Conservation (phyloP, 2,797 vertebrate species). For the Oceanodroma leucorhoa region DNA sequence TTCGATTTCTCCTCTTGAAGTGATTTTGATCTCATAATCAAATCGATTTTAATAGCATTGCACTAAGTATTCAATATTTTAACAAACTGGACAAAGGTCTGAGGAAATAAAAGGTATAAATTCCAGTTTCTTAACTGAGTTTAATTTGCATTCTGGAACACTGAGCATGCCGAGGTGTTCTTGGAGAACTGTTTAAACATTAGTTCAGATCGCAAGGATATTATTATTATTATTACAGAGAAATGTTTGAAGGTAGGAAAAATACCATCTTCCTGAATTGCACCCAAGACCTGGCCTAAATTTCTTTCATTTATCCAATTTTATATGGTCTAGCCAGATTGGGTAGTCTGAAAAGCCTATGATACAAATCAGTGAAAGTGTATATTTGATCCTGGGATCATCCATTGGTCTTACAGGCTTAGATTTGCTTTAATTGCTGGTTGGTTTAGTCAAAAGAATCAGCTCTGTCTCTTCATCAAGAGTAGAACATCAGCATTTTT, state of each 20-base stretch:
- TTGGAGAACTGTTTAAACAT: background rate
- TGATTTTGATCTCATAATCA: background rate
- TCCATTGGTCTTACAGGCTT: background rate
- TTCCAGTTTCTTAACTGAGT: background rate
- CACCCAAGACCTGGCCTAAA: background rate
- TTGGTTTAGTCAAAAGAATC: background rate
- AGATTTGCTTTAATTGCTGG: background rate
- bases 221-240: background rate
- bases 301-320: background rate
- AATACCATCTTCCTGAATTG: background rate
- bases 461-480: background rate
- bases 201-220: background rate
- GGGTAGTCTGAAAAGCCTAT: background rate
- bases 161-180: background rate
- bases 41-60: background rate
- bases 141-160: background rate
- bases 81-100: background rate
- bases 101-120: background rate
- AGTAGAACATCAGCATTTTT: background rate
- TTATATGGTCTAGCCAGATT: background rate
- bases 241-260: background rate
- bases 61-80: background rate
- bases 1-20: background rate
- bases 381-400: background rate
- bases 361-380: background rate